Percentiles rank a stretch among this genome's conserved stretches.
Evolutionary conservation across 1,140 invertebrate species (phyloP).

Genomic region (Penaeus japonicus): DNA sequence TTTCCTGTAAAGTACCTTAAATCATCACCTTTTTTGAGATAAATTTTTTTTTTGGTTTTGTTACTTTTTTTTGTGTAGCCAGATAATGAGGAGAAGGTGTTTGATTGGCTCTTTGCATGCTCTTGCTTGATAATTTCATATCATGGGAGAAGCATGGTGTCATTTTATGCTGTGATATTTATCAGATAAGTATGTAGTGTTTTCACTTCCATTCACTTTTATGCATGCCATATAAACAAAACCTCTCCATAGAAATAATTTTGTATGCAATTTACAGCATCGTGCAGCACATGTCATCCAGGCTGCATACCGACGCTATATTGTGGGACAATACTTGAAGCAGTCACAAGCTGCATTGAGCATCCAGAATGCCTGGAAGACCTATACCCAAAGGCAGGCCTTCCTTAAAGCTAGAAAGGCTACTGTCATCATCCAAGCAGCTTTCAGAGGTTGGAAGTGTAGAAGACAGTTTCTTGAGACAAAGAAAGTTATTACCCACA

Average conservation of each 20-base stretch:
- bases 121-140: too few relatives aligned
- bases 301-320: slow-evolving; percentile 25
- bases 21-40: too few relatives aligned
- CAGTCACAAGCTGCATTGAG: slow-evolving; percentile 36
- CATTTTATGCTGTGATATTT: not conserved
- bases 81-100: too few relatives aligned
- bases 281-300: slow-evolving; percentile 40
- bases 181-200: too few relatives aligned
- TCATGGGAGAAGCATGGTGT: not conserved
- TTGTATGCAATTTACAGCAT: slow-evolving; percentile 28
- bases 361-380: slow-evolving; percentile 49
- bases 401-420: slow-evolving; percentile 23
- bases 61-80: too few relatives aligned
- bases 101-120: too few relatives aligned
- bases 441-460: slow-evolving; percentile 30
- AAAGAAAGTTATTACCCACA: not conserved
- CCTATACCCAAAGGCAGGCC: not conserved
- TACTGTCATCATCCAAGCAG: slow-evolving; percentile 36
- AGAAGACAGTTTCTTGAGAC: not conserved
- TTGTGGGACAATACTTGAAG: not conserved
- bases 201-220: not conserved
- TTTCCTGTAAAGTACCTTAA: too few relatives aligned
- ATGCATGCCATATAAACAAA: not conserved
- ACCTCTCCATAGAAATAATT: not conserved
- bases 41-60: too few relatives aligned